These are phyloP conservation scores for Anthonomus grandis DNA, from an alignment of 1,140 invertebrate genomes.

Conservation along the genomic window DNA sequence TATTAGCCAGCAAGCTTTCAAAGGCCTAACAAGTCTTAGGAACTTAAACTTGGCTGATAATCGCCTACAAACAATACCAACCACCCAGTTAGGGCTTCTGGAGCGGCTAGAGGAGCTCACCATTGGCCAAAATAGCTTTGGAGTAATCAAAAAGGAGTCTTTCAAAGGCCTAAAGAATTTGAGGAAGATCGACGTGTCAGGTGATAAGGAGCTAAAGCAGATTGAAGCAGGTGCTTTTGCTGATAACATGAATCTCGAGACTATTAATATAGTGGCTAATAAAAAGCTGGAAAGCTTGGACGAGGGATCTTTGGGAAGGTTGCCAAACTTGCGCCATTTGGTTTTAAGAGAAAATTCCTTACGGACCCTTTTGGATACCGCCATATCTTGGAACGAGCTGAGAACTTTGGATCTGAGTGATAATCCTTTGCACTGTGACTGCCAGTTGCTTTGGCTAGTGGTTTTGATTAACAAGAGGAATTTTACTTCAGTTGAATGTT, in stretches of 20 bases:
- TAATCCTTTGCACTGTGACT: constrained; percentile 77
- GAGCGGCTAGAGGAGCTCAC: constrained; percentile 72
- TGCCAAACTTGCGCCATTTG: constrained; percentile 72
- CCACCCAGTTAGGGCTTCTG: constrained; percentile 65
- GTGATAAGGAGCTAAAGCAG: constrained; percentile 63
- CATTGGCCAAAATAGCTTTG: constrained; percentile 78
- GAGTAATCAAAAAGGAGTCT: constrained; percentile 61
- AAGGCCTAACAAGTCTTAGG: constrained; percentile 68
- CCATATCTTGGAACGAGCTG: constrained; percentile 76
- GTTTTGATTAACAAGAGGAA: constrained; percentile 71
- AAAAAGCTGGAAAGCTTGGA: constrained; percentile 67
- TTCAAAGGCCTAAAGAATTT: constrained; percentile 75
- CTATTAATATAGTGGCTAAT: constrained; percentile 70
- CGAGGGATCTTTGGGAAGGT: constrained; percentile 68
- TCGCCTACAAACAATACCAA: constrained; percentile 68
- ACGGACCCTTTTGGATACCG: constrained; percentile 65
- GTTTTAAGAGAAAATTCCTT: constrained; percentile 76
- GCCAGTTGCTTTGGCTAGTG: constrained; percentile 73
- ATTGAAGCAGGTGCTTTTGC: constrained; percentile 73
- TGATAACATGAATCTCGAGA: constrained; percentile 77
- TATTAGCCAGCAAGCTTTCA: constrained; percentile 71
- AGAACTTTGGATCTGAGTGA: constrained; percentile 72
- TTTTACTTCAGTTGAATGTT: constrained; percentile 70
- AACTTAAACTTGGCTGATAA: constrained; percentile 77
- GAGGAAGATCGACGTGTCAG: constrained; percentile 70